Percentiles rank a stretch among this genome's conserved stretches.
Evolutionary conservation across 2,797 vertebrate species (phyloP).

Genomic region (Gadopsis bispinosus): DNA sequence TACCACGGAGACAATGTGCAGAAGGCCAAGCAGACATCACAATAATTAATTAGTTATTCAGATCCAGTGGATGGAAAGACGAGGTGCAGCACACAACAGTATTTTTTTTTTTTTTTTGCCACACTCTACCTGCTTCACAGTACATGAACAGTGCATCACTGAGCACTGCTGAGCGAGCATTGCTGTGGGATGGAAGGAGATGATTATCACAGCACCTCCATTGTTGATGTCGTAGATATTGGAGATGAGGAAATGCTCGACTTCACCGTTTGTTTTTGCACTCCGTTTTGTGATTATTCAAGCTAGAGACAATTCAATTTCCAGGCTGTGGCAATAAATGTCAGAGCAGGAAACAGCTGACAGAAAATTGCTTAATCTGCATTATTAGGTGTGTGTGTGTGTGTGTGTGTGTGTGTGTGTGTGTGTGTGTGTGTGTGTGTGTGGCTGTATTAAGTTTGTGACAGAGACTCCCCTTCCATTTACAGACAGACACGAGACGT

Average conservation of each 20-base stretch:
- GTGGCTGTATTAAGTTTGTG: neutral
- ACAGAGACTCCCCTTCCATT: neutral
- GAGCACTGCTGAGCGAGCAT: neutral
- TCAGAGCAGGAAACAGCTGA: slow-evolving; percentile 56
- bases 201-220: slow-evolving; percentile 21
- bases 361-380: slow-evolving; percentile 27
- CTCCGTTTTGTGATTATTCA: slow-evolving; percentile 46
- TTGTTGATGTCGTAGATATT: slow-evolving; percentile 31
- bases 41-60: neutral
- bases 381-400: neutral
- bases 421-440: neutral
- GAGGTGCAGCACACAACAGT: neutral
- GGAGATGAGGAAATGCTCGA: slow-evolving; percentile 47
- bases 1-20: neutral
- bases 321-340: slow-evolving; percentile 48
- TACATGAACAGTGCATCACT: neutral
- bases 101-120: neutral
- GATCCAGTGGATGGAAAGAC: neutral
- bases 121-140: neutral
- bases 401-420: slow-evolving; percentile 8
- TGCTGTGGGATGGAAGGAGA: slow-evolving; percentile 12
- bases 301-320: slow-evolving; percentile 65
- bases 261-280: slow-evolving; percentile 14
- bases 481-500: too few relatives aligned
- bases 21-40: neutral